Percentiles rank a stretch among this genome's conserved stretches.
These are phyloP conservation scores for Ptilorrhoa leucosticta DNA, from an alignment of 2,113 vertebrate genomes.

Conservation along the genomic window DNA sequence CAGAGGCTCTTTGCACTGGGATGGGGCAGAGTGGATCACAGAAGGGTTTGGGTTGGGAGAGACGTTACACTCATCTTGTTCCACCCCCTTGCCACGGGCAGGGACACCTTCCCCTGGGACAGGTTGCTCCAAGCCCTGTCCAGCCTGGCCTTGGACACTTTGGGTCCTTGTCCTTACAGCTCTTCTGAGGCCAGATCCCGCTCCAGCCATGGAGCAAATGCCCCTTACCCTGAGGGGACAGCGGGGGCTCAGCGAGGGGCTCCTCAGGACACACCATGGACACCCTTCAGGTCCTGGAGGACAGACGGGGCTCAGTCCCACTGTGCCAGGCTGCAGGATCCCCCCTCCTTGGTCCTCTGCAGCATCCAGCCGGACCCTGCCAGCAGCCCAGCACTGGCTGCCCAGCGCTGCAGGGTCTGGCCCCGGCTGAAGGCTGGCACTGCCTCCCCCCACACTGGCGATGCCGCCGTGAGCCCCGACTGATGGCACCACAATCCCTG, in stretches of 20 bases:
- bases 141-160: background rate
- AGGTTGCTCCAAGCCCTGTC: background rate
- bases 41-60: background rate
- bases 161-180: background rate
- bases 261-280: background rate
- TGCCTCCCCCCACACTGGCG: background rate
- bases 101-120: background rate
- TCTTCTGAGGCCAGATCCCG: background rate
- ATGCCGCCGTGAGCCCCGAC: too few relatives aligned
- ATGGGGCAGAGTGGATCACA: background rate
- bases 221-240: background rate
- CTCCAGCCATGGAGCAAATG: background rate
- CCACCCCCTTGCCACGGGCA: background rate
- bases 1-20: background rate
- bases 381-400: background rate
- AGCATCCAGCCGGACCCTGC: background rate
- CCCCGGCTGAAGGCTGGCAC: background rate
- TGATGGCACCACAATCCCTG: background rate
- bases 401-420: background rate
- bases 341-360: background rate
- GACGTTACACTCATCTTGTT: background rate
- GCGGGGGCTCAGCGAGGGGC: accelerated
- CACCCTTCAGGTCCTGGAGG: background rate
- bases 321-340: background rate
- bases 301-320: background rate